Conservation (phyloP, 1,140 invertebrate genomes). For the Conus betulinus region DNA sequence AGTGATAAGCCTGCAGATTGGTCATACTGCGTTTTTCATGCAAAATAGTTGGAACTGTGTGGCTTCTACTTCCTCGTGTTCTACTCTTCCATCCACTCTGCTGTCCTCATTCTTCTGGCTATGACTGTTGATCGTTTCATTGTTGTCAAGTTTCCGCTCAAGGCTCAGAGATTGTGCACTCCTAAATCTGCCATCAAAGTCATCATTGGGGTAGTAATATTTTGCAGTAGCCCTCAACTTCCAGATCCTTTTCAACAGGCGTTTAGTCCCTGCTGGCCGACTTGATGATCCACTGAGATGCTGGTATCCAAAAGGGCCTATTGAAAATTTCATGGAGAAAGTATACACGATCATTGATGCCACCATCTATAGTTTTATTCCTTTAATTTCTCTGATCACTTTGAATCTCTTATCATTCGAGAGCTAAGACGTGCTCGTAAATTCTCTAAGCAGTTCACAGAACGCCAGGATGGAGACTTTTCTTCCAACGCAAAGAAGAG, state of each 20-base stretch:
- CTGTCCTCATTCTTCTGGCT: conserved; percentile 60
- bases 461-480: too few relatives aligned
- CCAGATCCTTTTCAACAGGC: conserved; percentile 25
- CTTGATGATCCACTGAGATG: background rate
- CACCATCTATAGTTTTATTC: too few relatives aligned
- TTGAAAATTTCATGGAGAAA: conserved; percentile 21
- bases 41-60: conserved; percentile 31
- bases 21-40: background rate
- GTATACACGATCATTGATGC: background rate
- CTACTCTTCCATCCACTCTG: conserved; percentile 54
- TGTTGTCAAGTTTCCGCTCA: conserved; percentile 58
- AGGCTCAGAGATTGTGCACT: conserved; percentile 43
- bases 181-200: conserved; percentile 37
- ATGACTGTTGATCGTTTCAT: conserved; percentile 67
- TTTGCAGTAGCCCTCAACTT: conserved; percentile 31
- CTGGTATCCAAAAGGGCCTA: background rate
- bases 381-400: too few relatives aligned
- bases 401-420: too few relatives aligned
- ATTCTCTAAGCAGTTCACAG: too few relatives aligned
- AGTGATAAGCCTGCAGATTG: conserved; percentile 1
- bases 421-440: too few relatives aligned
- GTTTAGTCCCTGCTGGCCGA: background rate
- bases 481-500: too few relatives aligned
- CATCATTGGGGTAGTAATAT: conserved; percentile 34
- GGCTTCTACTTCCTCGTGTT: conserved; percentile 44